Conservation (phyloP, 2,113 vertebrate species). For the Ariopsis seemanni region DNA sequence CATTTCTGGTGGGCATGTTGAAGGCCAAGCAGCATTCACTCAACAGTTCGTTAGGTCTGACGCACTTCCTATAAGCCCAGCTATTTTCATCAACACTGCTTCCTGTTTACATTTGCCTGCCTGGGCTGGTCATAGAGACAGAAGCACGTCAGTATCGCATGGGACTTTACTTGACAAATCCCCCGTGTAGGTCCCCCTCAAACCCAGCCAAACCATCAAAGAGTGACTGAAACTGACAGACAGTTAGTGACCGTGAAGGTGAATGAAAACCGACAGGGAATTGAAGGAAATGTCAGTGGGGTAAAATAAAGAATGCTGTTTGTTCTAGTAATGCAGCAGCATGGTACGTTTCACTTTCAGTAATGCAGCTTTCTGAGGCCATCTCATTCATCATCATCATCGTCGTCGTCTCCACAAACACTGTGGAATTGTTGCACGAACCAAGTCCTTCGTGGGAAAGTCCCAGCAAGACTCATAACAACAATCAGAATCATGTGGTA, state of each 20-base stretch:
- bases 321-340: background rate
- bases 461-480: background rate
- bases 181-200: background rate
- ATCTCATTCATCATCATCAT: background rate
- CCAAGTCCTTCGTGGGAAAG: background rate
- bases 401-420: background rate
- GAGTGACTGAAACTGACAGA: background rate
- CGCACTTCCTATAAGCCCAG: conserved; percentile 49
- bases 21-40: conserved; percentile 8
- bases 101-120: conserved; percentile 58
- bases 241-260: background rate
- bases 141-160: background rate
- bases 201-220: background rate
- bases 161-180: conserved; percentile 8
- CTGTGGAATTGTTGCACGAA: background rate
- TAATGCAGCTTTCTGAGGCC: background rate
- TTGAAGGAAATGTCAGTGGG: background rate
- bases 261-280: background rate
- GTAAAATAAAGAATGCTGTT: background rate
- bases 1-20: background rate
- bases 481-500: background rate
- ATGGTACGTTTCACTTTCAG: background rate
- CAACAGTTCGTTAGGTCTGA: conserved; percentile 12
- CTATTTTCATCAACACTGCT: conserved; percentile 55
- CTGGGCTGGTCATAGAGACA: conserved; percentile 31